A percentile compares a stretch with the other conserved stretches of the same genome.
These are phyloP conservation scores for Ardeotis arabs DNA, from an alignment of 2,113 vertebrate species.

Conservation along the genomic window DNA sequence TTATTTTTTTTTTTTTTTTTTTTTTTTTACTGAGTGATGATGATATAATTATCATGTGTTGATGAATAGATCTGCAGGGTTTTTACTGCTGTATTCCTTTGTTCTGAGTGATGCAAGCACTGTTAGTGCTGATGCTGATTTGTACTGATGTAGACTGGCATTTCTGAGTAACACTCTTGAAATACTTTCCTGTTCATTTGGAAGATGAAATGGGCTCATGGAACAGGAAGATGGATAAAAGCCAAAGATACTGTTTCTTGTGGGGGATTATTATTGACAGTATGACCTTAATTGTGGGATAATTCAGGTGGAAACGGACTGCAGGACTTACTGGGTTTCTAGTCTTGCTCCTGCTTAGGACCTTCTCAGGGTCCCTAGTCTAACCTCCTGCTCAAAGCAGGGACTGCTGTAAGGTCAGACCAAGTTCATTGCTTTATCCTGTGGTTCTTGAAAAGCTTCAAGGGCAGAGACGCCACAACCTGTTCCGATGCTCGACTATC, in stretches of 20 bases:
- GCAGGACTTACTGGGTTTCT: not conserved
- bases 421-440: not conserved
- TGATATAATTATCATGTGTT: not conserved
- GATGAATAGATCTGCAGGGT: not conserved
- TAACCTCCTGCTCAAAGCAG: not conserved
- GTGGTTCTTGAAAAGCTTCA: not conserved
- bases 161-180: not conserved
- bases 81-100: not conserved
- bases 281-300: not conserved
- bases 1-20: not conserved
- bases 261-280: not conserved
- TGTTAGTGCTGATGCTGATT: not conserved
- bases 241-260: not conserved
- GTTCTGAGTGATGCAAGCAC: not conserved
- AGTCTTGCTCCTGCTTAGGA: not conserved
- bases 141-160: not conserved
- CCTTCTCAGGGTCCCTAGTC: not conserved
- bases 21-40: not conserved
- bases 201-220: not conserved
- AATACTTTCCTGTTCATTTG: not conserved
- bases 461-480: not conserved
- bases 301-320: not conserved
- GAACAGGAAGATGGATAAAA: not conserved
- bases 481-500: not conserved
- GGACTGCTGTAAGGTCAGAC: not conserved